Evolutionary conservation across 2,888 invertebrate genomes (phyloP), one percentile per base, ranked within the genome.

Genomic region (Myopa testacea): DNA sequence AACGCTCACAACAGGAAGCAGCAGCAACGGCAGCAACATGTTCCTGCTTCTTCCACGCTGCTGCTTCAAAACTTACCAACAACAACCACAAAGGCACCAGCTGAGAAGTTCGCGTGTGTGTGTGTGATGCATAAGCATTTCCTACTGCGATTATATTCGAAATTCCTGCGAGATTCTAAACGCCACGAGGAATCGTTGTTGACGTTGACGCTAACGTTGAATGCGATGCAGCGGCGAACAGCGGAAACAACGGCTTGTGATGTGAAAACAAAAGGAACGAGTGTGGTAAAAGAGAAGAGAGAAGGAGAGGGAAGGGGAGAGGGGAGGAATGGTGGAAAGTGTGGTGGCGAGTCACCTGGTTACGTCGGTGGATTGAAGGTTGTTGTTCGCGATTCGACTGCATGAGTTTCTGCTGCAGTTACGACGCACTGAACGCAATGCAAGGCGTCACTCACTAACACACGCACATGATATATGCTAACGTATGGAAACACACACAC

Each of bases 141-240:
- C 71, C 65, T 65, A 1, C 16, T 26, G 73, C 65, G 45, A 52
- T 65, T 65, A 26, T 52, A 50, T 63, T 63, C 63, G 52, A 74
- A 65, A 58, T 37, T 74, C 74, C 65, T 50, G 63, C 74, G 50
- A 74, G 65, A 37, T 26, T 63, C 65, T 58, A 58, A 71, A 19
- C 55, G 26, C 55, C 52, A 55, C 55, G 52, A 34, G 70, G 34
- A 52, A 14, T 50, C 50, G 55, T 1, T 12, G 55, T 45, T 40
- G 52, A 6, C 69, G 19, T 50, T 69, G 69, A 50, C 40, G 45
- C 50, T 69, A 19, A 50, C n/a, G 26, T 52, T 26, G 34, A 16
- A 50, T 55, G 52, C 70, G 45, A n/a, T 19, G 19, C 34, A 19
- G 10, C 14, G 69, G 6, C 70, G 26, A 40, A 68, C 68, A 45